Evolutionary conservation across 2,888 invertebrate species (phyloP), one percentile per base, ranked within the genome.

Genomic region (Lamproptera curius): DNA sequence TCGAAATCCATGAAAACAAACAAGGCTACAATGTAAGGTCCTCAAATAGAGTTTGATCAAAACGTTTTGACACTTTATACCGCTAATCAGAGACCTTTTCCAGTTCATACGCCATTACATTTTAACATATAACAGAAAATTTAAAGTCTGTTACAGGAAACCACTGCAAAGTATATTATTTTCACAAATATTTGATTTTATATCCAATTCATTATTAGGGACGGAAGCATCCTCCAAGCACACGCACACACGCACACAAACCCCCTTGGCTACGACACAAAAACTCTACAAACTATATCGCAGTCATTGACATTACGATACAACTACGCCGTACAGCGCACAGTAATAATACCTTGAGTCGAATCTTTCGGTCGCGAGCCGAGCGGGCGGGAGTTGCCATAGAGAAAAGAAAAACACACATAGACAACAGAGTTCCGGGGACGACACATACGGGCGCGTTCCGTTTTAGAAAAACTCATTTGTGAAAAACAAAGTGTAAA

Each of bases 361-460:
- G 86, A 70, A 74, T 87, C 90, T 91, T 84, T 81, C 90, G 90
- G 59, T 65, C 69, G 90, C 92, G 92, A 86, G 87, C 86, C 87
- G 87, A 88, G 87, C 86, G 83, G 86, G 88, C 85, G 90, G 89
- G 89, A 87, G 89, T 89, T 91, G 91, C 92, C 91, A 92, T 89
- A 90, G 82, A 90, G 90, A 89, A 89, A 92, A 91, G 91, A 91
- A 91, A 90, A 90, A 67, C 91, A 91, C 89, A 91, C 89, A 90
- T 87, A 90, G 85, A 90, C 88, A 89, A 89, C 88, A 88, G 88
- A 90, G 88, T 90, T 90, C 6, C 13, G 13, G 31, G 90, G 89
- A 89, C 87, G 76, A 70, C 16, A 41, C 75, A 75, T 77, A 82
- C 60, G 74, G 88, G 90, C 89, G 89, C 92, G 91, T 73, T 73